These are phyloP conservation scores for Ramazzottius varieornatus DNA, from an alignment of 2,888 invertebrate genomes.

Conservation along the genomic window DNA sequence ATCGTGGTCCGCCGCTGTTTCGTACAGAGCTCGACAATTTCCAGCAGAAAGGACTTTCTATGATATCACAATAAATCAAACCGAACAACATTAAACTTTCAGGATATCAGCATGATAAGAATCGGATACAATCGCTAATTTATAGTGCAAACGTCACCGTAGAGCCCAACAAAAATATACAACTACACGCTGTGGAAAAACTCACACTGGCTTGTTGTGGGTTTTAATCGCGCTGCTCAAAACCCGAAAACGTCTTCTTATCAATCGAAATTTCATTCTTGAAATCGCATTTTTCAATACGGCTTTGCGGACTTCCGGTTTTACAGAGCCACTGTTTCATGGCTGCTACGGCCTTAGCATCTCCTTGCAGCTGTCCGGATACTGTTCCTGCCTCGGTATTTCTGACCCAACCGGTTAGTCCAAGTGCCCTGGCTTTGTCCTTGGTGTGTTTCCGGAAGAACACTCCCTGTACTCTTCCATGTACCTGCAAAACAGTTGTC, in stretches of 20 bases:
- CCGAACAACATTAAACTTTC: too few relatives aligned
- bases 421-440: conserved; percentile 43
- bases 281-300: conserved; percentile 8
- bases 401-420: conserved; percentile 67
- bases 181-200: too few relatives aligned
- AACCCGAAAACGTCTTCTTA: conserved; percentile 6
- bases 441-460: conserved; percentile 39
- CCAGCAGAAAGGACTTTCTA: too few relatives aligned
- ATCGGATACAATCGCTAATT: too few relatives aligned
- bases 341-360: conserved; percentile 43
- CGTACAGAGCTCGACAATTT: too few relatives aligned
- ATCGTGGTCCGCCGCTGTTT: too few relatives aligned
- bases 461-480: conserved; percentile 8
- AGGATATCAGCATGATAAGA: too few relatives aligned
- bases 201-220: background rate
- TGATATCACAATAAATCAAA: too few relatives aligned
- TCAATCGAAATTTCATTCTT: conserved; percentile 8
- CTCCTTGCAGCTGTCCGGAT: conserved; percentile 62
- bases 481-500: background rate
- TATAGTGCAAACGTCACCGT: too few relatives aligned
- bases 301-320: conserved; percentile 9
- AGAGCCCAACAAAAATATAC: too few relatives aligned
- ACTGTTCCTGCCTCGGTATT: conserved; percentile 65
- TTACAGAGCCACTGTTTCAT: conserved; percentile 36
- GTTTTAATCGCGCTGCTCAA: conserved; percentile 2